phyloP scores from a whole-genome alignment of 1,140 invertebrate species.

The Heliconius eleuchia region DNA sequence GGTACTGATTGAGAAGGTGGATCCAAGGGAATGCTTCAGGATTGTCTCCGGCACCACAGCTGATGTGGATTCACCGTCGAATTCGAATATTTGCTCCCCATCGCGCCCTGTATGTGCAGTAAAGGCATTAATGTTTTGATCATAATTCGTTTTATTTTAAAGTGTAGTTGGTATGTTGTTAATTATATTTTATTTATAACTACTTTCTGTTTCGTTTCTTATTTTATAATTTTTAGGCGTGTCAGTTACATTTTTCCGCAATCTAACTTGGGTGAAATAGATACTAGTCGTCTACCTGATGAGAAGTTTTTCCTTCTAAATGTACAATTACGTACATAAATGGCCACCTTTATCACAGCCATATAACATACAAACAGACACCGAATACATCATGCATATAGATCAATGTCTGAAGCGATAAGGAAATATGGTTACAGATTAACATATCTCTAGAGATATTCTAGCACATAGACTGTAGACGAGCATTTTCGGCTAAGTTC shows the following conservation, averaged over 20 bases:
- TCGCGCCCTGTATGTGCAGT: slow-evolving; percentile 61
- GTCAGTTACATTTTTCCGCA: no score
- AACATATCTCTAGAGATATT: slow-evolving; percentile 9
- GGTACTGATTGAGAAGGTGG: slow-evolving; percentile 93
- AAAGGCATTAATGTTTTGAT: not conserved
- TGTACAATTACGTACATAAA: no score
- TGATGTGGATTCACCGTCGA: slow-evolving; percentile 93
- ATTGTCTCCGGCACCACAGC: slow-evolving; percentile 91
- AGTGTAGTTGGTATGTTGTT: no score
- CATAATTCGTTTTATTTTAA: no score
- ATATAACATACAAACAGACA: not conserved
- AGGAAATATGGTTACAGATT: slow-evolving; percentile 7
- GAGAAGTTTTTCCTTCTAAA: no score
- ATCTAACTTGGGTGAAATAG: no score
- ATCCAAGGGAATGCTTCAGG: slow-evolving; percentile 87
- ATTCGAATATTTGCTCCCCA: slow-evolving; percentile 95
- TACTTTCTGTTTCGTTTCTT: no score
- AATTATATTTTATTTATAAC: no score
- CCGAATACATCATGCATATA: not conserved
- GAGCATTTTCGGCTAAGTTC: not conserved
- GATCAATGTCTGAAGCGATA: slow-evolving; percentile 8
- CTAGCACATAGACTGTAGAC: slow-evolving; percentile 5
- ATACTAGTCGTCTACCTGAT: no score
- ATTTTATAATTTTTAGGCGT: no score
- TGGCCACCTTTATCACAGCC: no score